phyloP scores from a whole-genome alignment of 2,888 invertebrate species.

The Pediacus dermestoides region DNA sequence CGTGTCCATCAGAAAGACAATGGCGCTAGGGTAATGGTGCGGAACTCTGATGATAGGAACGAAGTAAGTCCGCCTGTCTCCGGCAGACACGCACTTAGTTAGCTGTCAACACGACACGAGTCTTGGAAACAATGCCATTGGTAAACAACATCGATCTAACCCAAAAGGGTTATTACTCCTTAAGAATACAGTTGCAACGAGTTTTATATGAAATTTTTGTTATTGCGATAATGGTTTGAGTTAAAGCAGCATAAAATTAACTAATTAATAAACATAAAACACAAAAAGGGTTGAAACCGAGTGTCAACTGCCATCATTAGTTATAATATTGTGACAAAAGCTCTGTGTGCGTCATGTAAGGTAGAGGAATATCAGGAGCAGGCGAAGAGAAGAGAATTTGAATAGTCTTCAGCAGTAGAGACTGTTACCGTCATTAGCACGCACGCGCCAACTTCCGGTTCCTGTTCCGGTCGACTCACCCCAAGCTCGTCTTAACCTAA shows the following conservation, averaged over 20 bases:
- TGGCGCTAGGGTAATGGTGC: constrained; percentile 35
- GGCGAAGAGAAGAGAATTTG: constrained; percentile 9
- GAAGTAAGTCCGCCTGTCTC: constrained; percentile 31
- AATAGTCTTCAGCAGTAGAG: constrained; percentile 9
- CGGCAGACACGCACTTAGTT: constrained; percentile 47
- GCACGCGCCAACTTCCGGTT: constrained; percentile 49
- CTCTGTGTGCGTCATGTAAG: no score
- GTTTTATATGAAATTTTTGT: no score
- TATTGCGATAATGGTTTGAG: no score
- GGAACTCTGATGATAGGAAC: constrained; percentile 25
- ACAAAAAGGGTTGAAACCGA: no score
- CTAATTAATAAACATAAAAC: no score
- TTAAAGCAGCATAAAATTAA: no score
- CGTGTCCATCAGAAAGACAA: constrained; percentile 24
- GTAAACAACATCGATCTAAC: constrained; percentile 3
- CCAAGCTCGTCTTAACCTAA: constrained; percentile 33
- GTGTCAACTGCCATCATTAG: no score
- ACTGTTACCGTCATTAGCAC: constrained; percentile 44
- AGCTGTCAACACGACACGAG: constrained; percentile 37
- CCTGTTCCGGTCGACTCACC: constrained; percentile 44
- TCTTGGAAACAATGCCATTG: constrained; percentile 7
- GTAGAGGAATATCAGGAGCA: no score
- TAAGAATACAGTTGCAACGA: background rate
- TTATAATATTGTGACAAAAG: no score
- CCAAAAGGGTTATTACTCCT: constrained; percentile 5